A percentile compares a stretch with the other conserved stretches of the same genome.
phyloP scores from a whole-genome alignment of 2,888 invertebrate genomes.

The Drosophila anceps region DNA sequence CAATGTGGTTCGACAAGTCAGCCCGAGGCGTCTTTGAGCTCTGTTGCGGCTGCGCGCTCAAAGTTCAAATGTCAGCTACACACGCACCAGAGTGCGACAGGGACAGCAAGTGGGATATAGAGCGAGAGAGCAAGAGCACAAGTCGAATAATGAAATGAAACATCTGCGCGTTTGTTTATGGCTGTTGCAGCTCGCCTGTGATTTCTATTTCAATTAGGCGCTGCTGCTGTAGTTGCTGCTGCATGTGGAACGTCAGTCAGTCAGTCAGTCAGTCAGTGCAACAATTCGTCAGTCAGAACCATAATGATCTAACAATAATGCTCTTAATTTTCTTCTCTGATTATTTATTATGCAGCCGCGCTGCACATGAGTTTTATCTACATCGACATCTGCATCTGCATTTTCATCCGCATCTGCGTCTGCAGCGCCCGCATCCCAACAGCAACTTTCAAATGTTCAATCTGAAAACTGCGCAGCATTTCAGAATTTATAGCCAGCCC shows the following conservation, averaged over 20 bases:
- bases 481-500: slow-evolving; percentile 62
- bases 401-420: slow-evolving; percentile 14
- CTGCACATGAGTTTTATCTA: slow-evolving; percentile 41
- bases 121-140: slow-evolving; percentile 45
- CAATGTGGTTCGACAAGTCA: slow-evolving; percentile 34
- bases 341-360: slow-evolving; percentile 54
- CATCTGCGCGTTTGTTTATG: slow-evolving; percentile 59
- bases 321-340: slow-evolving; percentile 62
- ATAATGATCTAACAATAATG: slow-evolving; percentile 76
- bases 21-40: slow-evolving; percentile 20
- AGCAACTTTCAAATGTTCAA: slow-evolving; percentile 53
- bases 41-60: slow-evolving; percentile 66
- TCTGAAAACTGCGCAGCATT: slow-evolving; percentile 45
- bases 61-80: slow-evolving; percentile 74
- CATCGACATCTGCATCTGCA: slow-evolving; percentile 29
- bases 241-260: slow-evolving; percentile 59
- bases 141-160: slow-evolving; percentile 71
- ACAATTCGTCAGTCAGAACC: slow-evolving; percentile 30
- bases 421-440: slow-evolving; percentile 59
- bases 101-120: slow-evolving; percentile 6
- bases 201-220: slow-evolving; percentile 73
- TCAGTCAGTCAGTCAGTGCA: slow-evolving; percentile 15
- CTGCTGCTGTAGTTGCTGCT: slow-evolving; percentile 40
- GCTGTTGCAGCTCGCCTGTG: slow-evolving; percentile 46
- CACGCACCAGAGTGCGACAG: slow-evolving; percentile 6